These are phyloP conservation scores for Periparus ater DNA, from an alignment of 2,797 vertebrate genomes.

Conservation along the genomic window DNA sequence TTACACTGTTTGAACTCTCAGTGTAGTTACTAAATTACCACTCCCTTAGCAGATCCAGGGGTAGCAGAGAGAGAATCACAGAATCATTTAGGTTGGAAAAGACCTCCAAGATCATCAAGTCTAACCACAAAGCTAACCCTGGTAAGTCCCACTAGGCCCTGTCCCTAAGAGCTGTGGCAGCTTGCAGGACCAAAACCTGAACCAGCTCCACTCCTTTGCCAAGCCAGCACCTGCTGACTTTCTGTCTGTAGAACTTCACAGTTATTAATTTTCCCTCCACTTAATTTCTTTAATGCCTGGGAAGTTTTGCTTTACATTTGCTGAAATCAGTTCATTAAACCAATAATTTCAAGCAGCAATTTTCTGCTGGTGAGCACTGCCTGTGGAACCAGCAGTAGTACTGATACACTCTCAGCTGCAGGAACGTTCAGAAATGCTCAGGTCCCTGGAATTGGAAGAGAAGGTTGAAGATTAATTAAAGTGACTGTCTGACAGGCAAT, in stretches of 20 bases:
- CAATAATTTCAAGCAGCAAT: constrained; percentile 75
- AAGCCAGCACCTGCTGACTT: constrained; percentile 50
- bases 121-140: neutral
- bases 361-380: constrained; percentile 66
- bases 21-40: neutral
- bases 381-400: neutral
- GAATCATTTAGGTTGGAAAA: neutral
- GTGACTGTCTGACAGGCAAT: neutral
- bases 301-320: constrained; percentile 71
- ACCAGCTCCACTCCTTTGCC: neutral
- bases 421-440: constrained; percentile 53
- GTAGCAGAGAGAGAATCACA: neutral
- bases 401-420: constrained; percentile 17
- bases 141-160: neutral
- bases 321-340: constrained; percentile 74
- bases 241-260: constrained; percentile 8
- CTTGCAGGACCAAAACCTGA: neutral
- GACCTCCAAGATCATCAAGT: neutral
- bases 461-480: neutral
- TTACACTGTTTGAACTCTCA: neutral
- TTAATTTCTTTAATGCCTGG: constrained; percentile 59
- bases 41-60: neutral
- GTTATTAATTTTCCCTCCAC: constrained; percentile 40
- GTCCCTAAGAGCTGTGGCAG: neutral
- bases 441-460: neutral